These are phyloP conservation scores for Metopolophium dirhodum DNA, from an alignment of 1,140 invertebrate genomes.

Conservation along the genomic window DNA sequence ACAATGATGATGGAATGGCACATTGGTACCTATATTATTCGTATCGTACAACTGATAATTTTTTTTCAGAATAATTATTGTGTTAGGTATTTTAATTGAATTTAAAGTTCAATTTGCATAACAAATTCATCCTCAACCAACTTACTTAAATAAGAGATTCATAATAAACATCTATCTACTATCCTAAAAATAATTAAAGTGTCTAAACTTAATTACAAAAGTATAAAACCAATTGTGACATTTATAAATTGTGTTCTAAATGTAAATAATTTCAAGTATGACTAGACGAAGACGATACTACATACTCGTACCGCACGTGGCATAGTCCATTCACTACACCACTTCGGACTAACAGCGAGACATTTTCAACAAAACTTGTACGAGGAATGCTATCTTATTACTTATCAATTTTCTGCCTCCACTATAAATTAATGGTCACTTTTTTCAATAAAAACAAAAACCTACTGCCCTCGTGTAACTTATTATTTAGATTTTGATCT, in stretches of 20 bases:
- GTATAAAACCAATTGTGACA: not conserved
- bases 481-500: slow-evolving; percentile 13
- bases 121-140: not conserved
- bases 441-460: slow-evolving; percentile 14
- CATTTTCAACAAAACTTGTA: not conserved
- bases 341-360: not conserved
- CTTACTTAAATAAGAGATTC: not conserved
- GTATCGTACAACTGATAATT: too few species aligned
- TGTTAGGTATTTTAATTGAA: not conserved
- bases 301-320: not conserved
- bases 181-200: not conserved
- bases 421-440: not conserved
- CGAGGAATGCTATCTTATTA: not conserved
- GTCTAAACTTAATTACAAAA: not conserved
- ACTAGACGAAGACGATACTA: not conserved
- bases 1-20: too few species aligned
- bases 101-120: not conserved
- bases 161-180: not conserved
- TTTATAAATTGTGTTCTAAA: not conserved
- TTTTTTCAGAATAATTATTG: too few species aligned
- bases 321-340: not conserved
- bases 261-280: not conserved
- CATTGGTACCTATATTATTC: too few species aligned
- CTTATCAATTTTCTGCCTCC: not conserved
- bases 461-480: not conserved